Evolutionary conservation across 2,888 invertebrate genomes (phyloP).

Genomic region (Sphaerophoria taeniata): DNA sequence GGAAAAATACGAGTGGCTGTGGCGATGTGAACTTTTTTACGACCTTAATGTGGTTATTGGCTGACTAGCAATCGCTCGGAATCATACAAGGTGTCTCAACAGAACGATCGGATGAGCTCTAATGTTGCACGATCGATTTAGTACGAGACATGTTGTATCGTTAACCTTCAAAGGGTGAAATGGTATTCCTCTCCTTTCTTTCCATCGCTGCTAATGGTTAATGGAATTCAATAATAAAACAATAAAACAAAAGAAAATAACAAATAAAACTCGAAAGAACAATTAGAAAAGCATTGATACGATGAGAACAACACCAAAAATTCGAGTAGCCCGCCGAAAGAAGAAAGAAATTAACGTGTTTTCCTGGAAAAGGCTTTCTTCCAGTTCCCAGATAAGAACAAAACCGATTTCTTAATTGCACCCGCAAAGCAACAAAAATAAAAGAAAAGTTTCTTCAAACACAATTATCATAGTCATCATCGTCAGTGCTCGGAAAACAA

Average conservation of each 20-base stretch:
- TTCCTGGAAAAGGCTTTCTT: conserved; percentile 68
- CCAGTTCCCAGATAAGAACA: conserved; percentile 24
- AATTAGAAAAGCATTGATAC: conserved; percentile 2
- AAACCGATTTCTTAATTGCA: conserved; percentile 46
- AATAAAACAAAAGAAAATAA: conserved; percentile 39
- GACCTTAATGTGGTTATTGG: conserved; percentile 63
- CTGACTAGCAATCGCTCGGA: conserved; percentile 28
- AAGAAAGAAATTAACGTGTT: conserved; percentile 50
- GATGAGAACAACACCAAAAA: neutral
- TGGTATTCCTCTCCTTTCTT: conserved; percentile 1
- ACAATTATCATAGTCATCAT: conserved; percentile 30
- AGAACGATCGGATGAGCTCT: conserved; percentile 57
- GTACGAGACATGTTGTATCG: conserved; percentile 1
- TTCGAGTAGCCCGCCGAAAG: conserved; percentile 24
- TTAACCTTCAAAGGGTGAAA: conserved; percentile 52
- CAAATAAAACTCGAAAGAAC: conserved; percentile 25
- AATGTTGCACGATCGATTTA: conserved; percentile 3
- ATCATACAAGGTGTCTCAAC: conserved; percentile 63
- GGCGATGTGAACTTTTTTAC: conserved; percentile 66
- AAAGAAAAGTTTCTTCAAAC: conserved; percentile 7
- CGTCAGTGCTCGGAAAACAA: conserved; percentile 17
- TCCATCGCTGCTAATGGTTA: conserved; percentile 57
- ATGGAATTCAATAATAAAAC: conserved; percentile 67
- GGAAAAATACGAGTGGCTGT: conserved; percentile 37
- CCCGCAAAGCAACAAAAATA: neutral